Evolutionary conservation across 2,113 vertebrate genomes (phyloP).

Genomic region (Cygnus buccinator): DNA sequence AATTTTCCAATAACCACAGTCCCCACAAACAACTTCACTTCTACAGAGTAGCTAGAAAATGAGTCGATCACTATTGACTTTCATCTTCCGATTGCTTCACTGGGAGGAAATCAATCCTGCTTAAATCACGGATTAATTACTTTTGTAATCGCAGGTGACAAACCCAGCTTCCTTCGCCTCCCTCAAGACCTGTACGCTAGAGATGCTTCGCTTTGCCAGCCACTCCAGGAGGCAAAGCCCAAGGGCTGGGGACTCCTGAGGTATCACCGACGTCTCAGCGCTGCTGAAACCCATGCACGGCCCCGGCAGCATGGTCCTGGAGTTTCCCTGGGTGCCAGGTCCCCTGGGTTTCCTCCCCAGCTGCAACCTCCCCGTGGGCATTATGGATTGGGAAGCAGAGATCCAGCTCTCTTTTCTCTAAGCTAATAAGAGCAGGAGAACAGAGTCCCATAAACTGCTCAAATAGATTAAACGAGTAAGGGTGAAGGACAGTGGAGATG

Average conservation of each 20-base stretch:
- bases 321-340: background rate
- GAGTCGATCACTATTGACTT: constrained; percentile 14
- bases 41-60: background rate
- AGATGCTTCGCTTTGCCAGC: background rate
- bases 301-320: accelerated
- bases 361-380: accelerated
- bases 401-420: background rate
- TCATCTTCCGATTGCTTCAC: background rate
- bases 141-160: constrained; percentile 4
- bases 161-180: background rate
- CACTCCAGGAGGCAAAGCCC: background rate
- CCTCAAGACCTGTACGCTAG: background rate
- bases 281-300: accelerated
- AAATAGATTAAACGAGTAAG: background rate
- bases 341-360: background rate
- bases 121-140: constrained; percentile 10
- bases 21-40: background rate
- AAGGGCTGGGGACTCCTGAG: background rate
- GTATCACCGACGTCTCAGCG: background rate
- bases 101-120: background rate
- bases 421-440: background rate
- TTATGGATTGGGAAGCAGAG: background rate
- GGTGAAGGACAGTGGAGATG: background rate
- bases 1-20: constrained; percentile 18
- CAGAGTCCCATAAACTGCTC: background rate